Conservation (phyloP, 2,888 invertebrate genomes). For the Melanchra persicariae region DNA sequence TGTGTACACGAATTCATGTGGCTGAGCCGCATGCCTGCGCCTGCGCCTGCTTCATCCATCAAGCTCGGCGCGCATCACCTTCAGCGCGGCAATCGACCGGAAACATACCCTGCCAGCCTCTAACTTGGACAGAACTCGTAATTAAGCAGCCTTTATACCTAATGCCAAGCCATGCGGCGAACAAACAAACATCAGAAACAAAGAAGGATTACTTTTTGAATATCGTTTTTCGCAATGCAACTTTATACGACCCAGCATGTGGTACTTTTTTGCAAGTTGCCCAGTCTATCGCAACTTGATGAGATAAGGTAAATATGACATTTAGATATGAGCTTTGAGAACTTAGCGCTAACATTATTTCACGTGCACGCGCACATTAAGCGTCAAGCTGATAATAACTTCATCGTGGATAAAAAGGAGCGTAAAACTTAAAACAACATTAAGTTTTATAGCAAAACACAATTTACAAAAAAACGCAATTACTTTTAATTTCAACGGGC, state of each 20-base stretch:
- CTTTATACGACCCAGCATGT: constrained; percentile 8
- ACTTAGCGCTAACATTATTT: constrained; percentile 37
- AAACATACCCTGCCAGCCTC: constrained; percentile 81
- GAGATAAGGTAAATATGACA: constrained; percentile 43
- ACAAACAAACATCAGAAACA: constrained; percentile 26
- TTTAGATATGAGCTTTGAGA: constrained; percentile 41
- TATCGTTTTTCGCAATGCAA: constrained; percentile 39
- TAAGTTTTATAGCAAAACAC: constrained; percentile 33
- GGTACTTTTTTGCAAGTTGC: constrained; percentile 35
- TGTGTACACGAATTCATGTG: constrained; percentile 82
- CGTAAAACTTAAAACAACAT: constrained; percentile 22
- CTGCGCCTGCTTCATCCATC: constrained; percentile 88
- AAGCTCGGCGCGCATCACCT: constrained; percentile 88
- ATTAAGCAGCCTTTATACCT: constrained; percentile 56
- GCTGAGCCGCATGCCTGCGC: constrained; percentile 83
- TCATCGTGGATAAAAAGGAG: constrained; percentile 32
- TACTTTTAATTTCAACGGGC: constrained; percentile 61
- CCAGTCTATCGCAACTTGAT: constrained; percentile 34
- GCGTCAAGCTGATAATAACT: constrained; percentile 38
- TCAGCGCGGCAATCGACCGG: constrained; percentile 87
- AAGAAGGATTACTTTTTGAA: constrained; percentile 20
- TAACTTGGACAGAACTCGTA: constrained; percentile 68
- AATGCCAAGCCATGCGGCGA: constrained; percentile 38
- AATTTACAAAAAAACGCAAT: constrained; percentile 44
- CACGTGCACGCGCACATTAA: constrained; percentile 41